phyloP scores from a whole-genome alignment of 2,888 invertebrate genomes.

The Caenorhabditis drosophilae region DNA sequence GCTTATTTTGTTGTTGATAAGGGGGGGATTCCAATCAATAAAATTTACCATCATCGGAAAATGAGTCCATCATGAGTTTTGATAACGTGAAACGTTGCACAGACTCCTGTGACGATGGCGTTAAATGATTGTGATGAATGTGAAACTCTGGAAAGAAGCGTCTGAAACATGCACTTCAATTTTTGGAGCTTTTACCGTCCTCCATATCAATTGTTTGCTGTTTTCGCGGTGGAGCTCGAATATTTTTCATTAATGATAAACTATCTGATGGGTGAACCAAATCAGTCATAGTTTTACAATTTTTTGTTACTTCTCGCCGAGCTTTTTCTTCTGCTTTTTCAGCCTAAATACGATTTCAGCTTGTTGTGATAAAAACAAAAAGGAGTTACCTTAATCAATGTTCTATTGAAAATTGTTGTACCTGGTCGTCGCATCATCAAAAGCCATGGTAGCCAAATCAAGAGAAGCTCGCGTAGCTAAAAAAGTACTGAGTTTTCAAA shows the following conservation, averaged over 20 bases:
- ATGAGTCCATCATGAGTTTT: constrained; percentile 23
- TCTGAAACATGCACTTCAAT: too few relatives aligned
- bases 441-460: constrained; percentile 94
- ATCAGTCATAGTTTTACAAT: constrained; percentile 18
- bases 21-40: neutral
- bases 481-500: constrained; percentile 4
- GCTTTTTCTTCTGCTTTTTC: constrained; percentile 45
- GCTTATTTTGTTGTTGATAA: constrained; percentile 1
- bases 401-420: constrained; percentile 45
- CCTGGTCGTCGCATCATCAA: constrained; percentile 94
- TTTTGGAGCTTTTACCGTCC: constrained; percentile 17
- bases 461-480: constrained; percentile 90
- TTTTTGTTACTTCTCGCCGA: constrained; percentile 11
- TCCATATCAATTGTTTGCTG: constrained; percentile 26
- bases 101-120: constrained; percentile 16
- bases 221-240: constrained; percentile 10
- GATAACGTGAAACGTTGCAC: constrained; percentile 22
- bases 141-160: constrained; percentile 21
- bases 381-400: constrained; percentile 24
- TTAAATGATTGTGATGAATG: constrained; percentile 35
- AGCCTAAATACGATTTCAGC: too few relatives aligned
- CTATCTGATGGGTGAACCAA: constrained; percentile 28
- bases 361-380: too few relatives aligned
- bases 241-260: constrained; percentile 35
- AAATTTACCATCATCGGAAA: constrained; percentile 27